Base-by-base conservation (phyloP, 2,113 vertebrate species). In the Ginglymostoma cirratum region DNA sequence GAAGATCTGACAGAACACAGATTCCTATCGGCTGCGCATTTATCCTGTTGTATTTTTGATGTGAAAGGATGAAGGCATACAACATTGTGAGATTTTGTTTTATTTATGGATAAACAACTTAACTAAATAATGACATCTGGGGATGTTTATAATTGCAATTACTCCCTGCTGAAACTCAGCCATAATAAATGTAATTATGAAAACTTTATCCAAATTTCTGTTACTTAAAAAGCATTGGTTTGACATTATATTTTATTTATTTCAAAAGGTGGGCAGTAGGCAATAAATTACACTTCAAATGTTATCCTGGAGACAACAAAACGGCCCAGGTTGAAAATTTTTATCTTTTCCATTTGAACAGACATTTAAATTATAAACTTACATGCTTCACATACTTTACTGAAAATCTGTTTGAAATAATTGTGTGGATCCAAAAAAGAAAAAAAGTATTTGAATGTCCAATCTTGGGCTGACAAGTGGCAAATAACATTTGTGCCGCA, bases 171-270 rank as follows among this genome's bases (percentile, higher is more conserved):
- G 90, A 67, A 93, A 34, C 34, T 66, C 38, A 45, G 2, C 66
- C 23, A 70, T 27, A 0, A 48, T 15, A 10, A 27, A 42, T 27
- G 34, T 23, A 70, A 67, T 94, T 38, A 67, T 70, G 38, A 70
- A 94, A 94, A 66, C 93, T 69, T 94, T 45, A 94, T 94, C 65
- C 7, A 94, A 38, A 70, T 94, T 94, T 70, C n/a, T 45, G 23
- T 70, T 70, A 42, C 17, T 38, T 67, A 93, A 42, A 69, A 69
- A 45, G n/a, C 66, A 48, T 24, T 34, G 52, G 30, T n/a, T 61
- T 90, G 12, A 24, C 87, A 65, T 55, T 55, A 45, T 7, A 4
- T 52, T 89, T 89, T 55, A 89, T 90, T 90, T 55, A 61, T 61
- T 90, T 90, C 10, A 30, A 61, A 52, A 45, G 38, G 8, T 23